Conservation (phyloP, 1,140 invertebrate species). For the Choristoneura fumiferana region DNA sequence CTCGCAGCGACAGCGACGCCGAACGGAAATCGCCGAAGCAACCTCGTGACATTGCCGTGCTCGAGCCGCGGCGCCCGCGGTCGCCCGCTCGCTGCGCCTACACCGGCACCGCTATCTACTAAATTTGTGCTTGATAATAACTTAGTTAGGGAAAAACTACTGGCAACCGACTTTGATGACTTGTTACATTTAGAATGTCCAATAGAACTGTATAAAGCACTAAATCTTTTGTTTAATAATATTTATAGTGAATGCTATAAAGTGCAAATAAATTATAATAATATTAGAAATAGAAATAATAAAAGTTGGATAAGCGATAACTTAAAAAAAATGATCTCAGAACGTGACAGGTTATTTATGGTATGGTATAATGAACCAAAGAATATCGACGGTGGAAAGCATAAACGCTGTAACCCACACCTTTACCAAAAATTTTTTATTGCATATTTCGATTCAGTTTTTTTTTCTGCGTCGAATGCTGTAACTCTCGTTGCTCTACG, state of each 20-base stretch:
- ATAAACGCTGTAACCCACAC: no score
- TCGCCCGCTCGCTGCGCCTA: neutral
- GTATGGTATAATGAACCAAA: constrained; percentile 24
- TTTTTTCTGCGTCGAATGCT: no score
- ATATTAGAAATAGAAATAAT: constrained; percentile 9
- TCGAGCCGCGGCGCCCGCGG: neutral
- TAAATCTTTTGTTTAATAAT: neutral
- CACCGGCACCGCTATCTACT: no score
- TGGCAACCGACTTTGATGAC: neutral
- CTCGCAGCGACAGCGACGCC: no score
- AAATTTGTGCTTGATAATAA: neutral
- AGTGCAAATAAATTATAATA: no score
- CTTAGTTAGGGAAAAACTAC: neutral
- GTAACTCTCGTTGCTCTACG: no score
- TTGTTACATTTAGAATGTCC: neutral
- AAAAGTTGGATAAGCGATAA: constrained; percentile 17
- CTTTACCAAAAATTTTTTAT: no score
- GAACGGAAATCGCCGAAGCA: no score
- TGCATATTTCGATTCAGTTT: no score
- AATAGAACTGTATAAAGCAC: neutral
- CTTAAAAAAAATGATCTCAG: constrained; percentile 13
- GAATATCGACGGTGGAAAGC: no score
- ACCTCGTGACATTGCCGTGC: no score
- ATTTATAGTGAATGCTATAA: constrained; percentile 15
- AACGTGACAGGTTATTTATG: constrained; percentile 24